Percentiles rank a stretch among this genome's conserved stretches.
These are phyloP conservation scores for Seira musarum DNA, from an alignment of 2,888 invertebrate species.

Conservation along the genomic window DNA sequence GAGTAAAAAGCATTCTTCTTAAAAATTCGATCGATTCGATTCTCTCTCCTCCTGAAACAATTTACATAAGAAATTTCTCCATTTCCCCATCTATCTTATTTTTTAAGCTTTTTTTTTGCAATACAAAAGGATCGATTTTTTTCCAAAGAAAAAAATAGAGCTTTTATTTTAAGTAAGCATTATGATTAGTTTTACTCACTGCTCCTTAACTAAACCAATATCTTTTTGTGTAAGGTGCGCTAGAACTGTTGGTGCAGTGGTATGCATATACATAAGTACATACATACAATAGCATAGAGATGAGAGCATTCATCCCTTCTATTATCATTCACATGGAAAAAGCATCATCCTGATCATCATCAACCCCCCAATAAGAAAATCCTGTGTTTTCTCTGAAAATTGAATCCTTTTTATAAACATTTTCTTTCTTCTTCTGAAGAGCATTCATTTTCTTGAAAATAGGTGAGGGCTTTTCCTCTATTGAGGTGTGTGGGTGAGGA, in stretches of 20 bases:
- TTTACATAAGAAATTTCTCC: constrained; percentile 70
- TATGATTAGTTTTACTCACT: constrained; percentile 44
- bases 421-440: no score
- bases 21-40: constrained; percentile 69
- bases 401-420: no score
- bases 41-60: constrained; percentile 69
- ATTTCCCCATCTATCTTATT: constrained; percentile 55
- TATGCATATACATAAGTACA: no score
- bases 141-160: constrained; percentile 47
- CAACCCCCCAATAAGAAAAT: constrained; percentile 29
- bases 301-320: constrained; percentile 56
- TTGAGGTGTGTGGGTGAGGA: no score
- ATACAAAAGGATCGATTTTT: constrained; percentile 63
- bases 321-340: constrained; percentile 39
- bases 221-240: constrained; percentile 18
- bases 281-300: no score
- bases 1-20: constrained; percentile 63
- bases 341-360: no score
- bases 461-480: no score
- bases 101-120: constrained; percentile 55
- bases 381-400: no score
- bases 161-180: constrained; percentile 50
- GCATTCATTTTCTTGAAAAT: no score
- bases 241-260: constrained; percentile 25
- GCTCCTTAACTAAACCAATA: constrained; percentile 42